These are phyloP conservation scores for Cantharis nigra DNA, from an alignment of 2,888 invertebrate species.

Conservation along the genomic window DNA sequence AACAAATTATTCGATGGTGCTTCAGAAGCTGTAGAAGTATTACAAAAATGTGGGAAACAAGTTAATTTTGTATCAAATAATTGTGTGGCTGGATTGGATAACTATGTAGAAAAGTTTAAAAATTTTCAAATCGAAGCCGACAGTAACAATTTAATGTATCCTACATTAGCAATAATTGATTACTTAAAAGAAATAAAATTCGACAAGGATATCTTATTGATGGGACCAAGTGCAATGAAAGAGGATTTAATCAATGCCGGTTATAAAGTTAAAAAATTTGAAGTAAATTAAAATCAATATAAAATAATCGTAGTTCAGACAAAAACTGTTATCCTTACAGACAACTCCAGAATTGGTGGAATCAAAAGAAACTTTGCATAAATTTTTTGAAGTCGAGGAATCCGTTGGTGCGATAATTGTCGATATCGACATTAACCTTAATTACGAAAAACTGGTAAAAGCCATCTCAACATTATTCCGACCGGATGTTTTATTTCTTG, in stretches of 20 bases:
- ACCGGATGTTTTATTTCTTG: neutral
- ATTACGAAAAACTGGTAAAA: neutral
- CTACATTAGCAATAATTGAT: neutral
- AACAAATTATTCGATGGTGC: neutral
- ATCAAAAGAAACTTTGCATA: neutral
- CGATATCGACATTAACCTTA: neutral
- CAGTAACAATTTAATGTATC: neutral
- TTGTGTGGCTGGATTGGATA: neutral
- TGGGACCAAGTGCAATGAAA: neutral
- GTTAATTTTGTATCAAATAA: neutral
- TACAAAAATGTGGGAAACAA: neutral
- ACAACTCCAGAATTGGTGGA: neutral
- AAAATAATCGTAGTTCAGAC: no score
- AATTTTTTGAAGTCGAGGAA: neutral
- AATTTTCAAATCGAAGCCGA: neutral
- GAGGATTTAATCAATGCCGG: neutral
- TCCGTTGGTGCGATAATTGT: neutral
- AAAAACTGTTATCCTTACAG: neutral
- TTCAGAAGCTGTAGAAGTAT: neutral
- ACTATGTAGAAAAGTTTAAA: neutral
- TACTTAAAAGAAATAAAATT: neutral
- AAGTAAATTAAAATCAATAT: neutral
- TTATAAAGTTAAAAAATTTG: neutral
- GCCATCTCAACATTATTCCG: neutral
- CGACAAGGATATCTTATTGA: neutral